Evolutionary conservation across 1,140 invertebrate species (phyloP).

Genomic region (Penaeus japonicus): DNA sequence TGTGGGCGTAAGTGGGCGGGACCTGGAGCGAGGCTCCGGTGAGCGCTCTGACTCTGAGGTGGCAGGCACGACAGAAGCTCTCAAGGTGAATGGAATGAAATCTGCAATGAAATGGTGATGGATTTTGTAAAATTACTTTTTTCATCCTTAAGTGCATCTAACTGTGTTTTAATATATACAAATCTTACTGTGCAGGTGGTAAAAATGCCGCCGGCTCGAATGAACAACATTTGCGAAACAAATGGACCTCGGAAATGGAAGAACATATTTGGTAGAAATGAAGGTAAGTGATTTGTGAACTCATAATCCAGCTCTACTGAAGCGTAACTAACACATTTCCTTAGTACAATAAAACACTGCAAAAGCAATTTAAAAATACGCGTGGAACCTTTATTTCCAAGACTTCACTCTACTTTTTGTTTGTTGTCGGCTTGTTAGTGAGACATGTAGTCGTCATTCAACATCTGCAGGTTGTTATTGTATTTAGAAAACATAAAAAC

Average conservation of each 20-base stretch:
- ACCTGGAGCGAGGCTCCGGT: conserved; percentile 38
- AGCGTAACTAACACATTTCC: background rate
- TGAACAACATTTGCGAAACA: conserved; percentile 58
- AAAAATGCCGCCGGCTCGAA: conserved; percentile 58
- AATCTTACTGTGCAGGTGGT: conserved; percentile 39
- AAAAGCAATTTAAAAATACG: no score
- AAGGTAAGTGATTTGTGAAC: conserved; percentile 26
- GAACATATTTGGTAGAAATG: conserved; percentile 57
- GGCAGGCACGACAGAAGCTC: conserved; percentile 47
- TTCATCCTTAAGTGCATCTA: no score
- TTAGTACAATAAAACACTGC: no score
- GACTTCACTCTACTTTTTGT: no score
- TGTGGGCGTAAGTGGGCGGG: conserved; percentile 57
- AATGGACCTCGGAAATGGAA: conserved; percentile 58
- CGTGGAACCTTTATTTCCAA: no score
- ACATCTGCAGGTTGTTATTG: no score
- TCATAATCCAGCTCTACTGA: background rate
- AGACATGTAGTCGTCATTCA: no score
- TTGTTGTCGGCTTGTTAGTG: no score
- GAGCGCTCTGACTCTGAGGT: conserved; percentile 46
- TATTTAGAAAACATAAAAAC: no score
- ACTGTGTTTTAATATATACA: background rate
- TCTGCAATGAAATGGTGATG: background rate
- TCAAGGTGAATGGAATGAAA: conserved; percentile 47
- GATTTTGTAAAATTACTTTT: no score